These are phyloP conservation scores for Gulo gulo DNA, from an alignment of 2,113 vertebrate genomes.

Conservation along the genomic window DNA sequence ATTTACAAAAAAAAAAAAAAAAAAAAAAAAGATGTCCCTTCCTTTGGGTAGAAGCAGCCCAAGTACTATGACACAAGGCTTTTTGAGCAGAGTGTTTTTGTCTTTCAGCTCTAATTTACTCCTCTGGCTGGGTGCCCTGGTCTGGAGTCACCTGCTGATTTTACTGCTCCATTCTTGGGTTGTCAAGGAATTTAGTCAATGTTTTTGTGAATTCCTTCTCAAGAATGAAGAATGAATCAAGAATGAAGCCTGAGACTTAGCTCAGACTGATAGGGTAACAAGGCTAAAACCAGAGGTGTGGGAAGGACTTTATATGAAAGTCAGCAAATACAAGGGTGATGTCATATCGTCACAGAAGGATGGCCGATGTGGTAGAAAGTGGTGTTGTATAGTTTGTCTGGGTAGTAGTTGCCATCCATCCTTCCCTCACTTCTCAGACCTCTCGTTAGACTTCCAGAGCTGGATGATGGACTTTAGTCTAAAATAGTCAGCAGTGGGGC, in stretches of 20 bases:
- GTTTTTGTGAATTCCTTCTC: not conserved
- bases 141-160: not conserved
- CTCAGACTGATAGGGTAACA: not conserved
- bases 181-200: not conserved
- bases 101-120: not conserved
- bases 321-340: not conserved
- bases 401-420: not conserved
- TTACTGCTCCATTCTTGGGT: not conserved
- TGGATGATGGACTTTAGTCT: not conserved
- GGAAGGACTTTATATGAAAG: conserved; percentile 3
- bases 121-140: not conserved
- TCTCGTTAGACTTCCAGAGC: not conserved
- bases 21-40: not conserved
- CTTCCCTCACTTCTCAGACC: not conserved
- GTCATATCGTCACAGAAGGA: not conserved
- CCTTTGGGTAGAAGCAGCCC: not conserved
- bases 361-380: not conserved
- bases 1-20: not conserved
- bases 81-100: not conserved
- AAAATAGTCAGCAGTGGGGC: not conserved
- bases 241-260: not conserved
- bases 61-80: not conserved
- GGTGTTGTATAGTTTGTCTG: not conserved
- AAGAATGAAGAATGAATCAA: not conserved
- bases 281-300: not conserved